Percentiles rank a stretch among this genome's conserved stretches.
These are phyloP conservation scores for Trichosurus vulpecula DNA, from an alignment of 2,797 vertebrate species.

Conservation along the genomic window DNA sequence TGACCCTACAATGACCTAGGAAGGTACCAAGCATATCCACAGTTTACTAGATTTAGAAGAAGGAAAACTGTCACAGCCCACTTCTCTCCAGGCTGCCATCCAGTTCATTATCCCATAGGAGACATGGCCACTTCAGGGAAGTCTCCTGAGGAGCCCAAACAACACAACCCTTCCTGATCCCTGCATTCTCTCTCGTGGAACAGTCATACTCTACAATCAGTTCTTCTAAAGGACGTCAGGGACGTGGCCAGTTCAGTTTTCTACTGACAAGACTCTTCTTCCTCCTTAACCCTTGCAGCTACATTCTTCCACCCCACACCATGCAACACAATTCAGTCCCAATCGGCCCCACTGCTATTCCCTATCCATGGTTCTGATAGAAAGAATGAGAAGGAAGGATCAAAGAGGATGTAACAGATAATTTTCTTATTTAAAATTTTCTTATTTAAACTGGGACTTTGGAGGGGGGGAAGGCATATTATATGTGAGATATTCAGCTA, in stretches of 20 bases:
- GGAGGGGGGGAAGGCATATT: not conserved
- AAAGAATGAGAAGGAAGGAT: not conserved
- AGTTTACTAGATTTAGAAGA: not conserved
- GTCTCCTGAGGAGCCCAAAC: not conserved
- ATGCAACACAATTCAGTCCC: not conserved
- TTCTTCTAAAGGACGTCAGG: too few relatives aligned
- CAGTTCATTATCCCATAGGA: not conserved
- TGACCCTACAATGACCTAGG: not conserved
- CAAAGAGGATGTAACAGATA: slow-evolving; percentile 7
- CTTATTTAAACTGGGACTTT: not conserved
- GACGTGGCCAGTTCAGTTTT: not conserved
- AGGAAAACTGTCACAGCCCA: not conserved
- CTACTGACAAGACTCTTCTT: not conserved
- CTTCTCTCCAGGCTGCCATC: not conserved
- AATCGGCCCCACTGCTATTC: not conserved
- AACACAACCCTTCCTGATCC: not conserved
- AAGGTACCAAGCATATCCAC: not conserved
- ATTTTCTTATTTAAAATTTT: slow-evolving; percentile 45
- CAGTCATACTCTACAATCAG: not conserved
- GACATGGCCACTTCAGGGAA: not conserved
- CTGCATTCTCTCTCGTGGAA: not conserved
- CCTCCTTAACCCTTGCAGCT: not conserved
- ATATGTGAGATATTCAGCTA: not conserved
- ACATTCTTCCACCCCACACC: not conserved
- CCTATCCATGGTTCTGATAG: not conserved